A percentile compares a stretch with the other conserved stretches of the same genome.
phyloP scores from a whole-genome alignment of 2,113 vertebrate genomes.

The Picathartes gymnocephalus region DNA sequence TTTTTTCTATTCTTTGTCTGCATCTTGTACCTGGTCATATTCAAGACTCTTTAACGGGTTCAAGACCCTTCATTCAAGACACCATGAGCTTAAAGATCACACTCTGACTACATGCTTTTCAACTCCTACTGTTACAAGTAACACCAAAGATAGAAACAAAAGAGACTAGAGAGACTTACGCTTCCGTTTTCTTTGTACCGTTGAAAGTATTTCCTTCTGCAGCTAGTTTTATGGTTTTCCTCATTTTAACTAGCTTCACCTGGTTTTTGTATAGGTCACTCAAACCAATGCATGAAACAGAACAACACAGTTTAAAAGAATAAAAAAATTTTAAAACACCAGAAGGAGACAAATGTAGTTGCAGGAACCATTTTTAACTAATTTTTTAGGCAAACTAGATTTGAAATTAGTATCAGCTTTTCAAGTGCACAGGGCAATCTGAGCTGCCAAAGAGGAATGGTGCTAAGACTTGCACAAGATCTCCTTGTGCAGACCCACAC shows the following conservation, averaged over 20 bases:
- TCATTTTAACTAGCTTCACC: not conserved
- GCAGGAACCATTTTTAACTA: not conserved
- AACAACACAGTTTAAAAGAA: not conserved
- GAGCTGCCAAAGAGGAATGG: not conserved
- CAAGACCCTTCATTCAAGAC: not conserved
- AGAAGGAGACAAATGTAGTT: not conserved
- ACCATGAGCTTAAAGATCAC: not conserved
- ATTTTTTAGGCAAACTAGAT: not conserved
- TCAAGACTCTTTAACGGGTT: not conserved
- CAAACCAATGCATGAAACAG: not conserved
- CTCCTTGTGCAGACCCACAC: not conserved
- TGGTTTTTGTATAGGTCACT: not conserved
- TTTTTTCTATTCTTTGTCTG: not conserved
- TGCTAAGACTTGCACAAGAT: not conserved
- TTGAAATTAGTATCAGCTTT: not conserved
- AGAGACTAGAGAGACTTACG: not conserved
- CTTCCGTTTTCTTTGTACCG: not conserved
- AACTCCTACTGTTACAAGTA: not conserved
- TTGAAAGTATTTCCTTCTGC: not conserved
- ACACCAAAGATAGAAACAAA: not conserved
- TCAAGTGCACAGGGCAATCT: not conserved
- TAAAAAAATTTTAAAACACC: not conserved
- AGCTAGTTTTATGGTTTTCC: not conserved
- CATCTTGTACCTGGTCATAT: not conserved
- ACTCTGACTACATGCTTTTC: not conserved